Conservation (phyloP, 2,113 vertebrate genomes). For the Hippocampus zosterae region DNA sequence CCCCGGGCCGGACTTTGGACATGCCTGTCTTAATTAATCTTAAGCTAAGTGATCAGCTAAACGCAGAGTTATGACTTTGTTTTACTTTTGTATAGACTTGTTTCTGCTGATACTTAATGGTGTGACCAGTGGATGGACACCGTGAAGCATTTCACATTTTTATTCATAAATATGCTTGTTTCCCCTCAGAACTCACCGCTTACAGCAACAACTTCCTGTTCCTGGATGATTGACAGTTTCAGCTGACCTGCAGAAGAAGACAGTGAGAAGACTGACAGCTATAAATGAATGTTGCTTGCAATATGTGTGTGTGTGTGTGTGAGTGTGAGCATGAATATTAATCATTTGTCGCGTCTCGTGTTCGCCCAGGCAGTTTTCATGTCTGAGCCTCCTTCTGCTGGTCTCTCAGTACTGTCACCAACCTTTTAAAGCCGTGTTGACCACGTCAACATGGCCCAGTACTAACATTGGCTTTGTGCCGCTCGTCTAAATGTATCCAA, state of each 20-base stretch:
- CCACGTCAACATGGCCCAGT: constrained; percentile 55
- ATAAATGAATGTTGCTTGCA: background rate
- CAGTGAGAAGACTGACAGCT: background rate
- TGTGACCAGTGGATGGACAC: background rate
- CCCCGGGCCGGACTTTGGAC: too few relatives aligned
- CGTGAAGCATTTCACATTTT: background rate
- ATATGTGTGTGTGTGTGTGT: background rate
- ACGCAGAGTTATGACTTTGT: too few relatives aligned
- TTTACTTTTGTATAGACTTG: too few relatives aligned
- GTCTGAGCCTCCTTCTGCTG: constrained; percentile 18
- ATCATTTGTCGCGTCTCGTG: constrained; percentile 21
- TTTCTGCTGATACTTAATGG: background rate
- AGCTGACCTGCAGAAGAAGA: constrained; percentile 56
- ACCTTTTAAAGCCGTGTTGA: constrained; percentile 29
- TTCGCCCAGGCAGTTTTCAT: constrained; percentile 6
- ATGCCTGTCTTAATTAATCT: too few relatives aligned
- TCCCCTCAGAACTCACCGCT: constrained; percentile 52
- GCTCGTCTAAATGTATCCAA: constrained; percentile 54
- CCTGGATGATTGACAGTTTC: constrained; percentile 59
- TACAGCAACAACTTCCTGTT: constrained; percentile 52
- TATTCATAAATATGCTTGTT: background rate
- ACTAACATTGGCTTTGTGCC: constrained; percentile 62
- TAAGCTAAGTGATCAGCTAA: too few relatives aligned
- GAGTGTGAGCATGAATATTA: constrained; percentile 8
- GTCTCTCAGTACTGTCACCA: constrained; percentile 15